Evolutionary conservation across 30 jellyfish, hydroid and myxozoan species (phyloP).

Genomic region (Aurelia sp.): DNA sequence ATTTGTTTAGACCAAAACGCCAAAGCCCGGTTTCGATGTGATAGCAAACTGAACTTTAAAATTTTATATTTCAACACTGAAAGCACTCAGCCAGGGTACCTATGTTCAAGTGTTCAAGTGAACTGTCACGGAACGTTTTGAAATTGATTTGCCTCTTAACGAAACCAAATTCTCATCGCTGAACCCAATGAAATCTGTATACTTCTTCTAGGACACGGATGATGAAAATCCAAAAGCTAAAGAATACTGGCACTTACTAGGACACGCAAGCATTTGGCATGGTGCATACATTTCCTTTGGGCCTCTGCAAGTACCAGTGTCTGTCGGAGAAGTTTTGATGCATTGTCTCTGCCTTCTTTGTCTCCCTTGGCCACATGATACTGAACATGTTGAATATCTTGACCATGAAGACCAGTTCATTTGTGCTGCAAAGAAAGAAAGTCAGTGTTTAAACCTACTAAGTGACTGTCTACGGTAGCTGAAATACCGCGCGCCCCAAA

Average conservation of each 20-base stretch:
- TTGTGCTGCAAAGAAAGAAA: conserved; percentile 23
- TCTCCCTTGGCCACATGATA: conserved; percentile 85
- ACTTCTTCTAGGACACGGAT: neutral
- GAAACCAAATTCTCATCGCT: too few species aligned
- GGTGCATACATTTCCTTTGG: conserved; percentile 81
- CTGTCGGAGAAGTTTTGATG: conserved; percentile 55
- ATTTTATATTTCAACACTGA: too few species aligned
- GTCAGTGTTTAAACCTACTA: neutral
- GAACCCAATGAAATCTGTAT: too few species aligned
- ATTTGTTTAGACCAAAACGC: too few species aligned
- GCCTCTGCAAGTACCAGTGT: conserved; percentile 74
- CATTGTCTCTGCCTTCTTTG: conserved; percentile 71
- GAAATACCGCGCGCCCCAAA: too few species aligned
- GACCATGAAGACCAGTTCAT: conserved; percentile 86
- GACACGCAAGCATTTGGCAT: conserved; percentile 83
- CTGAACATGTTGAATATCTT: conserved; percentile 78
- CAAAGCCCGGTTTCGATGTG: too few species aligned
- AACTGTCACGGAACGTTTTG: too few species aligned
- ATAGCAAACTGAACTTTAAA: too few species aligned
- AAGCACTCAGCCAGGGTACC: too few species aligned
- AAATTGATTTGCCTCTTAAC: too few species aligned
- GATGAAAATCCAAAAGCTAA: neutral
- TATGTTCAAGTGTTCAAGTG: too few species aligned
- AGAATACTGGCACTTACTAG: conserved; percentile 43
- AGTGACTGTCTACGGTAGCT: too few species aligned